phyloP scores from a whole-genome alignment of 2,113 vertebrate genomes.

The Caretta caretta region DNA sequence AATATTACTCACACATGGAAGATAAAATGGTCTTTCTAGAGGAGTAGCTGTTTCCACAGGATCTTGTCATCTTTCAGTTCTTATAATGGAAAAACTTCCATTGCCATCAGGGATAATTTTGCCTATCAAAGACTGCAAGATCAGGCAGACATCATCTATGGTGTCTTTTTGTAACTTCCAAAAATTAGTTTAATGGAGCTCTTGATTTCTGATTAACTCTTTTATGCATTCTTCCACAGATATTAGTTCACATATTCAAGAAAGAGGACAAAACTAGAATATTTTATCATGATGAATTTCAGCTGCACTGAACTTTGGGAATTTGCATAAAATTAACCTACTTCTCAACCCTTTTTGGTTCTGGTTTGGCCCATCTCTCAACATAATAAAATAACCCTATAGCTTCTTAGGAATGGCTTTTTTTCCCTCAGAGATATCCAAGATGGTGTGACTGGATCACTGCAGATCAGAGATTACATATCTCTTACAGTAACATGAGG shows the following conservation, averaged over 20 bases:
- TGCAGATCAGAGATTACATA: not conserved
- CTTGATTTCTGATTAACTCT: constrained; percentile 25
- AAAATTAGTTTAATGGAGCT: not conserved
- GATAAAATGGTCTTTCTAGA: constrained; percentile 38
- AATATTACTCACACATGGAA: constrained; percentile 16
- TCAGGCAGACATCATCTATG: constrained; percentile 27
- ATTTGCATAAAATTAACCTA: not conserved
- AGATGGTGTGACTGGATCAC: not conserved
- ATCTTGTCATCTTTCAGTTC: constrained; percentile 12
- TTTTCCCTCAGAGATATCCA: not conserved
- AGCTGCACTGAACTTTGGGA: not conserved
- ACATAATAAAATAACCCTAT: not conserved
- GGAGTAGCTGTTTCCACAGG: not conserved
- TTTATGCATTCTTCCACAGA: not conserved
- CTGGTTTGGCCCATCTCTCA: not conserved
- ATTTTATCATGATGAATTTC: constrained; percentile 1
- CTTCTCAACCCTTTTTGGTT: not conserved
- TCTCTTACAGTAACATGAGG: not conserved
- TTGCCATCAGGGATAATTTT: constrained; percentile 34
- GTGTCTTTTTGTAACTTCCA: constrained; percentile 44
- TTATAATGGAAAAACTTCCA: constrained; percentile 29
- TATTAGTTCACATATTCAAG: constrained; percentile 34
- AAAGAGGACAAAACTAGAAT: not conserved
- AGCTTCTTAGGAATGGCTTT: not conserved
- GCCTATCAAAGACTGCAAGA: constrained; percentile 36